Base-by-base conservation (phyloP, 2,113 vertebrate species). In the Rafetus swinhoei region DNA sequence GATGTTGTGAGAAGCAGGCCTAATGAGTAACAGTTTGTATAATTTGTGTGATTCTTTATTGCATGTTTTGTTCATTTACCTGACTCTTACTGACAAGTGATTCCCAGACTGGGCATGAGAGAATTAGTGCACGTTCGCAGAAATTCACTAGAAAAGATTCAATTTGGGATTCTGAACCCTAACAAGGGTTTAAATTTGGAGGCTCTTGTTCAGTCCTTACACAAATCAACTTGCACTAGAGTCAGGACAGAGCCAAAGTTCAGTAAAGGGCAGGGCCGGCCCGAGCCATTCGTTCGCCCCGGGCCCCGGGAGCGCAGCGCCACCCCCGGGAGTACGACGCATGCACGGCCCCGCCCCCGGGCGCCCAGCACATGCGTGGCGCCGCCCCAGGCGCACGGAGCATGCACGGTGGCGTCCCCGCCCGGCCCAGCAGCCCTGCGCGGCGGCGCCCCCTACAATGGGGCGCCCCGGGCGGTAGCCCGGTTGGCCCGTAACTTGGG, bases 31-130 rank as follows among this genome's bases (percentile, higher is more conserved):
- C 13, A 32, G 56, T 77, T 57, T 79, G 81, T 15, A 45, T 72
- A 45, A 32, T 0, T 21, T 22, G 57, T 53, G 24, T 0, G 2
- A 14, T 52, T 39, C 59, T 87, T 39, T 45, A 84, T 45, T 50
- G 32, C 21, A 50, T 16, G n/a, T 15, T 10, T 39, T 35, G 0
- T 2, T 52, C 55, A n/a, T 57, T 69, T 57, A 45, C 55, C 57
- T 1, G 1, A 45, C 15, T 72, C 59, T 19, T 22, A 22, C 0
- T 0, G 32, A 15, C 15, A 54, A 2, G 2, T 8, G 13, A 13
- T 54, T 29, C 62, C 50, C 50, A 85, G 35, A 77, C 18, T 6
- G 22, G 77, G 62, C 5, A 2, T 4, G 10, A 55, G 50, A 25
- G 2, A 39, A 50, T 19, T 65, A 50, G 4, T 29, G 52, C 84